Percentiles rank a stretch among this genome's conserved stretches.
Evolutionary conservation across 2,797 vertebrate species (phyloP).

Genomic region (Eospalax fontanierii): DNA sequence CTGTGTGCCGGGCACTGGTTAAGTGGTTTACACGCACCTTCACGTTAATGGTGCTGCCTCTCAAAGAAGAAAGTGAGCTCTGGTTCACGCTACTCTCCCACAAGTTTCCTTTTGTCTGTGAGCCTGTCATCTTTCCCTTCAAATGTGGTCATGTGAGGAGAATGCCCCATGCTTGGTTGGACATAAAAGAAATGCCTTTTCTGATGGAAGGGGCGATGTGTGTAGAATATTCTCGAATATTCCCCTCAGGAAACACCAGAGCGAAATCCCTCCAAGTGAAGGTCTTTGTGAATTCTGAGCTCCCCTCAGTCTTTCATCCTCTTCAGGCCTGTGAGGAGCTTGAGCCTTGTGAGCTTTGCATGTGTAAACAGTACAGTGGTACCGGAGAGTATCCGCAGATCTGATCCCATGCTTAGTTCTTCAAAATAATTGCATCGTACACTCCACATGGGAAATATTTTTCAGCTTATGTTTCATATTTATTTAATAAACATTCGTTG

Average conservation of each 20-base stretch:
- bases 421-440: neutral
- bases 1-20: neutral
- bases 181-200: neutral
- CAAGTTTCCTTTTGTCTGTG: neutral
- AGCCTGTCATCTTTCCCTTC: neutral
- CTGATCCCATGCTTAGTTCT: neutral
- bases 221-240: neutral
- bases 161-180: rapidly evolving
- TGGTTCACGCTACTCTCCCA: neutral
- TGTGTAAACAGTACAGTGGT: neutral
- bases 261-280: neutral
- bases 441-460: neutral
- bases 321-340: neutral
- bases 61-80: neutral
- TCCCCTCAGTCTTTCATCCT: neutral
- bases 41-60: neutral
- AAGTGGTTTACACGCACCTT: neutral
- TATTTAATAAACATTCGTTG: constrained; percentile 15
- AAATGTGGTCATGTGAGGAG: neutral
- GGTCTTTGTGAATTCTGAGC: neutral
- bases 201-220: neutral
- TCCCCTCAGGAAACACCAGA: neutral
- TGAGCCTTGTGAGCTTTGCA: neutral
- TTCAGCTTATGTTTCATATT: neutral
- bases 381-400: neutral